Evolutionary conservation across 2,113 vertebrate genomes (phyloP), one percentile per base, ranked within the genome.

Genomic region (Etheostoma cragini): DNA sequence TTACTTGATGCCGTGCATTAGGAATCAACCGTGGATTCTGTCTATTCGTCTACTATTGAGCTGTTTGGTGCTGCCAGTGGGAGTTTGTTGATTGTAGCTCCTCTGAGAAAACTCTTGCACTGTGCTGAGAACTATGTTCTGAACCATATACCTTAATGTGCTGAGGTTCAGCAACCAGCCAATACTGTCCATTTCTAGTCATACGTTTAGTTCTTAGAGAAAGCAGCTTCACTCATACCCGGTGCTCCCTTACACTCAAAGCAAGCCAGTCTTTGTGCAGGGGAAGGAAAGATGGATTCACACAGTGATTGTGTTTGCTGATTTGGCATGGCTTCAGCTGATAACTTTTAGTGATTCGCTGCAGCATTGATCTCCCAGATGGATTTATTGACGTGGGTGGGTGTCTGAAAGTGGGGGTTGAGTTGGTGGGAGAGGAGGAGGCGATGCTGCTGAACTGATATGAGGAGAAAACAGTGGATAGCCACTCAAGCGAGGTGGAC

Each of bases 271-370:
- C 88, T 93, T 88, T 87, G 88, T 86, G 70, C 64, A 77, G 82
- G 70, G 87, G 87, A 89, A 87, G 89, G 88, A 88, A 91, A 93
- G 94, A 95, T 95, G 93, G 92, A 96, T 95, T 95, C 95, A 92
- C 93, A 94, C 95, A 95, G 93, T 95, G 94, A 96, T 95, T 95
- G 94, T 94, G 93, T 94, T 94, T 95, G 94, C 94, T 94, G 94
- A 95, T 94, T 94, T 91, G 92, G 89, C 90, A 93, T 91, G 74
- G 91, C 90, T 94, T 94, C 89, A 89, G 94, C 94, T 94, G 94
- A 95, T 95, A 95, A 95, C 90, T 95, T 94, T 94, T 95, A 95
- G 94, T 93, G 94, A 95, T 95, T 93, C 80, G 87, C 92, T 86
- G 88, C 75, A 49, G 85, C 90, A 96, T 96, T 90, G 95, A 96